Base-by-base conservation (phyloP, 2,888 invertebrate species). In the Trichogramma dendrolimi region DNA sequence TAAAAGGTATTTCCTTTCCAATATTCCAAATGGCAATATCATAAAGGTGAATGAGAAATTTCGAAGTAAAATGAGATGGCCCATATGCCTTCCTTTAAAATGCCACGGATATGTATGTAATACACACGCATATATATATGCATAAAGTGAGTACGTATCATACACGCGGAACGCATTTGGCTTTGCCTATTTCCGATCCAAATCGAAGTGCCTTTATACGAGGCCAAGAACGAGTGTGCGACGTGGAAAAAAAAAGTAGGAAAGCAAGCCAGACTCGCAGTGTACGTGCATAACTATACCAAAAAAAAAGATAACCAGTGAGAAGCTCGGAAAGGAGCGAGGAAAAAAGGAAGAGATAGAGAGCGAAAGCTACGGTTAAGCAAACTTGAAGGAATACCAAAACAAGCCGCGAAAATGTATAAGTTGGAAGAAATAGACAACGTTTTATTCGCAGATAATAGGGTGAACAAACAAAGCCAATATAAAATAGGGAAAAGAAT, bases 201-300 rank as follows among this genome's bases (percentile, higher is more conserved):
- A 63, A 65, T 59, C 53, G 62, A 38, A 43, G 27, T 43, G 56
- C 63, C 50, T 63, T 62, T 59, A 63, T 57, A 64, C 43, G 51
- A 56, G 62, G 53, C 55, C 58, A 55, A 42, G 55, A 61, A 60
- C 48, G 40, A 10, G 39, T 55, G 39, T 27, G 27, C 27, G 27
- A 27, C 27, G 27, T 27, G 27, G 27, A 27, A 27, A 27, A 27
- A 27, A 14, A 27, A 27, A 27, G 27, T 27, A 27, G 27, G 27
- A 27, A 27, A 27, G 27, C 27, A 27, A 27, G 27, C 27, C 27
- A 27, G 27, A 27, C 27, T 27, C 27, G 27, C 27, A 27, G 27
- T 27, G 27, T 27, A 27, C 27, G 27, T 27, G 27, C 2, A 27
- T 27, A 27, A 27, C 27, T 27, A 27, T 27, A 27, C 27, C 2